Evolutionary conservation across 2,888 invertebrate genomes (phyloP), one percentile per base, ranked within the genome.

Genomic region (Phrixothrix hirtus): DNA sequence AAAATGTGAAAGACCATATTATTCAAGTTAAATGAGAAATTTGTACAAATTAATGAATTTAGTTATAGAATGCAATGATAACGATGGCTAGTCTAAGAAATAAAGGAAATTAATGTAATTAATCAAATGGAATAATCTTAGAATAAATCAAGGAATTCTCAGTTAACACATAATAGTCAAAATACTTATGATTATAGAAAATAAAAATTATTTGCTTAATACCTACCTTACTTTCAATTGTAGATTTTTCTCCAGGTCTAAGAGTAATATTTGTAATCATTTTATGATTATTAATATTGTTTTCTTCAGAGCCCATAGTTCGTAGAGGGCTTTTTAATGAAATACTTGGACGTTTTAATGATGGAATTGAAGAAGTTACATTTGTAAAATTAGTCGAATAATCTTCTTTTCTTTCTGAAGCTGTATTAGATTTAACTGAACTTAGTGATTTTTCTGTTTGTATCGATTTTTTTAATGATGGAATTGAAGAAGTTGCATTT

Each of bases 241-340:
- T 30, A 39, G 51, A 48, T 17, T 48, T 51, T 38, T 59, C 58
- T 2, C 58, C 62, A 35, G 49, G 49, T 29, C 52, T 51, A 16
- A 62, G 45, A 34, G 10, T 29, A 6, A 52, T 36, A 25, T 30
- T 52, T 6, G 44, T 31, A 35, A 47, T 16, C n/a, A 9, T 21
- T 11, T 15, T 37, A 14, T 17, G 26, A 27, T 10, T 21, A 15
- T 15, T 25, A 6, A 11, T 27, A 15, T 48, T 46, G 5, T 16
- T 27, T 35, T 32, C 10, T 27, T 47, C 42, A 3, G 30, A 25
- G 41, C 21, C 30, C 15, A 41, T 31, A 44, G 32, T 16, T 14
- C 15, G 16, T 10, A 29, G 38, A 6, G 53, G 38, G 29, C 38
- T 43, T 30, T 38, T 43, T 16, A 54, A 16, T 12, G 43, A 44